Evolutionary conservation across 2,888 invertebrate species (phyloP).

Genomic region (Drosophila mettleri): DNA sequence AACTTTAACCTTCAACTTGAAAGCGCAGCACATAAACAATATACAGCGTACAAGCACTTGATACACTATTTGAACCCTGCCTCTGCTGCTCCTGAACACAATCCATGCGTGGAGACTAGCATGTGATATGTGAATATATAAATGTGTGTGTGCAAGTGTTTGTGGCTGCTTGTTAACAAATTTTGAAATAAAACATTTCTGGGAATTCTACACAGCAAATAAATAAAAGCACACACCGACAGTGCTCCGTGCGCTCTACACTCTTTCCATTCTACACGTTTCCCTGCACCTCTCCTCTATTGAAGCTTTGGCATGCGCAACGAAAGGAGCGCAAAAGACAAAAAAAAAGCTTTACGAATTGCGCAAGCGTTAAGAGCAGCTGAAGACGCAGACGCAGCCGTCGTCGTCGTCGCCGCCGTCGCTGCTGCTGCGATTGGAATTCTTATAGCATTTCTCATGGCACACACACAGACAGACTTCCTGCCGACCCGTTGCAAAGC

Average conservation of each 20-base stretch:
- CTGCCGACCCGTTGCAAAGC: slow-evolving; percentile 31
- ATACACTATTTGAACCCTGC: slow-evolving; percentile 62
- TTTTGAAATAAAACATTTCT: slow-evolving; percentile 75
- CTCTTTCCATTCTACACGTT: slow-evolving; percentile 20
- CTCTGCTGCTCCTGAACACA: slow-evolving; percentile 8
- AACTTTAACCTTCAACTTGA: slow-evolving; percentile 79
- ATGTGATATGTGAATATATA: neutral
- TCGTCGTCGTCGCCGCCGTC: slow-evolving; percentile 19
- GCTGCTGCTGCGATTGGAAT: slow-evolving; percentile 52
- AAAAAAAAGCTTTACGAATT: slow-evolving; percentile 58
- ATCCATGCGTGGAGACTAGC: slow-evolving; percentile 20
- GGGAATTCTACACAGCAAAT: slow-evolving; percentile 58
- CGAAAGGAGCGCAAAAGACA: slow-evolving; percentile 55
- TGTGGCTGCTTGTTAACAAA: slow-evolving; percentile 73
- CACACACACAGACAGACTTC: slow-evolving; percentile 39
- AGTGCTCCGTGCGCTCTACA: slow-evolving; percentile 29
- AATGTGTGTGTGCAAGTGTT: slow-evolving; percentile 3
- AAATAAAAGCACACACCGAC: slow-evolving; percentile 42
- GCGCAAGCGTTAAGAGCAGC: slow-evolving; percentile 75
- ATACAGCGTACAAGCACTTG: slow-evolving; percentile 66
- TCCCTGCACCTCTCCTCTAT: slow-evolving; percentile 9
- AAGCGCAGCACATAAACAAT: slow-evolving; percentile 39
- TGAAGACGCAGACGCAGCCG: slow-evolving; percentile 32
- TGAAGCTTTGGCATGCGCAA: slow-evolving; percentile 70
- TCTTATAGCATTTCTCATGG: slow-evolving; percentile 74